Conservation (phyloP, 2,113 vertebrate genomes). For the Camelus dromedarius region DNA sequence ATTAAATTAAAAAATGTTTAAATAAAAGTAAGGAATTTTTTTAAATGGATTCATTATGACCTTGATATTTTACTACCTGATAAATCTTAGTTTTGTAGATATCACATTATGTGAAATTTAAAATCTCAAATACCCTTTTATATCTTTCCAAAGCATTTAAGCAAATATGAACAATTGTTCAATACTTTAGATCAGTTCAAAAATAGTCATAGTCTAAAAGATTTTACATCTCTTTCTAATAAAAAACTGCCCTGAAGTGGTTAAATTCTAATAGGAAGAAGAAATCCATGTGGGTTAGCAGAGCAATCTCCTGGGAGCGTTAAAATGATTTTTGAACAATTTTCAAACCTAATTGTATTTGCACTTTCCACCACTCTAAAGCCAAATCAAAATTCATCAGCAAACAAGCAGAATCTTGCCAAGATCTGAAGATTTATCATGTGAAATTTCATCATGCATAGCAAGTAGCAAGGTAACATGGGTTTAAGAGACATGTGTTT, state of each 20-base stretch:
- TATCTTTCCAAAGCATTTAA: slow-evolving; percentile 76
- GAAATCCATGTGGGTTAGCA: slow-evolving; percentile 81
- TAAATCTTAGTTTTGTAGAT: not conserved
- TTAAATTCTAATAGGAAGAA: slow-evolving; percentile 78
- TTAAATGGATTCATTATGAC: too few relatives aligned
- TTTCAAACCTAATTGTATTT: slow-evolving; percentile 86
- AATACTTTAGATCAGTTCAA: slow-evolving; percentile 69
- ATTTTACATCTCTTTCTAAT: slow-evolving; percentile 69
- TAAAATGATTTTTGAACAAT: slow-evolving; percentile 86
- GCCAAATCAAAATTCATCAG: slow-evolving; percentile 84
- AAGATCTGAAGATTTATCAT: slow-evolving; percentile 82
- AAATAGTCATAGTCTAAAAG: slow-evolving; percentile 26
- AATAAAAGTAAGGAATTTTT: too few relatives aligned
- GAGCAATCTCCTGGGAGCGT: slow-evolving; percentile 77
- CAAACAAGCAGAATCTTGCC: slow-evolving; percentile 81
- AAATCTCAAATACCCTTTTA: slow-evolving; percentile 46
- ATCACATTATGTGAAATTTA: slow-evolving; percentile 62
- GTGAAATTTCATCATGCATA: slow-evolving; percentile 72
- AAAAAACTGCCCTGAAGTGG: slow-evolving; percentile 75
- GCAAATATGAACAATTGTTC: slow-evolving; percentile 56
- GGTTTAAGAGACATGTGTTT: not conserved
- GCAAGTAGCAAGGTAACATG: not conserved
- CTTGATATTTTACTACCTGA: too few relatives aligned
- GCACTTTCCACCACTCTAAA: slow-evolving; percentile 80
- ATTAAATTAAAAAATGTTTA: too few relatives aligned